Evolutionary conservation across 2,797 vertebrate genomes (phyloP).

Genomic region (Poeciliopsis paucimaculata): DNA sequence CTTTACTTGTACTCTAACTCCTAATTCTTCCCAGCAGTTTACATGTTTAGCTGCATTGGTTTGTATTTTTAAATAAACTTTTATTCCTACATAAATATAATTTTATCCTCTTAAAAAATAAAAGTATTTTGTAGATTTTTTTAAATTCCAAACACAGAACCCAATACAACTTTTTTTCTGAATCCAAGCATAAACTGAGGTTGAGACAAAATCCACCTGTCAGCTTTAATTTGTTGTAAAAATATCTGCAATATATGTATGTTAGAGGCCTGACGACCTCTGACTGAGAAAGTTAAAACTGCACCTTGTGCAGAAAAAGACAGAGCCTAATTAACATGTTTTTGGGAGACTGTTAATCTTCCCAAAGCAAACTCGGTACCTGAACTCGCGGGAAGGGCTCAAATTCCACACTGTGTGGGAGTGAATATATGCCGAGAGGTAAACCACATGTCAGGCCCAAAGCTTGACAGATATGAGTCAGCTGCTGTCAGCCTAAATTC

Average conservation of each 20-base stretch:
- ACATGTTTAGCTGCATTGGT: background rate
- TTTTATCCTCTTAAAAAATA: background rate
- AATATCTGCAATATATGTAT: slow-evolving; percentile 1
- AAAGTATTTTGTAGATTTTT: background rate
- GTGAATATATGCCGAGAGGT: slow-evolving; percentile 33
- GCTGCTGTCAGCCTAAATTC: slow-evolving; percentile 28
- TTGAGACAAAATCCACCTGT: slow-evolving; percentile 4
- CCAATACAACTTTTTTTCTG: background rate
- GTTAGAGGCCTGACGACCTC: slow-evolving; percentile 31
- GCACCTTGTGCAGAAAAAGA: slow-evolving; percentile 58
- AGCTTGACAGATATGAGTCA: slow-evolving; percentile 44
- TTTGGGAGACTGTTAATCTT: slow-evolving; percentile 77
- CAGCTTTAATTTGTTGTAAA: slow-evolving; percentile 27
- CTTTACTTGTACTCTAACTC: background rate
- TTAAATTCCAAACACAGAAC: background rate
- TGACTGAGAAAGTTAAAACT: slow-evolving; percentile 55
- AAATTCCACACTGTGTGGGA: slow-evolving; percentile 73
- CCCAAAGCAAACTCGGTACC: slow-evolving; percentile 53
- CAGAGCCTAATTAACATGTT: slow-evolving; percentile 75
- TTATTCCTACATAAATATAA: background rate
- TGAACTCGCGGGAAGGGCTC: slow-evolving; percentile 64
- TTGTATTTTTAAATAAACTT: background rate
- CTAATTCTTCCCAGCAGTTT: background rate
- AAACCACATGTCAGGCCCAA: slow-evolving; percentile 41
- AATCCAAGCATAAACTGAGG: background rate